Evolutionary conservation across 2,797 vertebrate genomes (phyloP).

Genomic region (Botia almorhae): DNA sequence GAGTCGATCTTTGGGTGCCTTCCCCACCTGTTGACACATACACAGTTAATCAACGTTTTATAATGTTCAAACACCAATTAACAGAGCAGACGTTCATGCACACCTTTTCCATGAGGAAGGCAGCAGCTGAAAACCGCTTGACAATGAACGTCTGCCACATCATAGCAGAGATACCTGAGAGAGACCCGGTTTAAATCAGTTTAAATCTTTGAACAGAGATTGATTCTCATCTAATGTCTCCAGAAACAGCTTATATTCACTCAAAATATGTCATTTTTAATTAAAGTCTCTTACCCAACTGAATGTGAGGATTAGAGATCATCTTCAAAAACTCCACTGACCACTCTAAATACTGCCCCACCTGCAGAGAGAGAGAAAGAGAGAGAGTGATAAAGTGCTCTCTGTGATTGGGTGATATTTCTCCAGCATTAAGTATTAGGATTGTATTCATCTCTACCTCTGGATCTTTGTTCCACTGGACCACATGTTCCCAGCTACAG

Average conservation of each 20-base stretch:
- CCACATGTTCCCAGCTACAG: constrained; percentile 96
- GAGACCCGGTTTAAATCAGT: not conserved
- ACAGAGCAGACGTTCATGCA: not conserved
- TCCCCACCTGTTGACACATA: constrained; percentile 85
- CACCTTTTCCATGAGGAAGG: constrained; percentile 96
- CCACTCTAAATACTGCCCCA: constrained; percentile 82
- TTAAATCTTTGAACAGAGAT: not conserved
- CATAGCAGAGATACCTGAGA: constrained; percentile 89
- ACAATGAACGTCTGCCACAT: constrained; percentile 98
- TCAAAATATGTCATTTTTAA: not conserved
- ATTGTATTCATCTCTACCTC: constrained; percentile 78
- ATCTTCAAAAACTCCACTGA: constrained; percentile 90
- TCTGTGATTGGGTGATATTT: constrained; percentile 8
- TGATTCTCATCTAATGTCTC: not conserved
- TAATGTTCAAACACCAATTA: not conserved
- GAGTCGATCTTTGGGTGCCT: constrained; percentile 94
- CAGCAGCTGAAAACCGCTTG: constrained; percentile 92
- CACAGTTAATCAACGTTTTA: not conserved
- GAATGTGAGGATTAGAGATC: constrained; percentile 88
- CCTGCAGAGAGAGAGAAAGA: constrained; percentile 74
- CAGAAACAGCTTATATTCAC: not conserved
- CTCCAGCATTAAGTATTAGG: not conserved
- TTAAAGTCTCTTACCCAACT: constrained; percentile 81
- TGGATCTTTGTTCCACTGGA: constrained; percentile 98
- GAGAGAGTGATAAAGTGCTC: constrained; percentile 12